These are phyloP conservation scores for Brachionus rotundiformis DNA, from an alignment of 1,140 invertebrate genomes.

Conservation along the genomic window DNA sequence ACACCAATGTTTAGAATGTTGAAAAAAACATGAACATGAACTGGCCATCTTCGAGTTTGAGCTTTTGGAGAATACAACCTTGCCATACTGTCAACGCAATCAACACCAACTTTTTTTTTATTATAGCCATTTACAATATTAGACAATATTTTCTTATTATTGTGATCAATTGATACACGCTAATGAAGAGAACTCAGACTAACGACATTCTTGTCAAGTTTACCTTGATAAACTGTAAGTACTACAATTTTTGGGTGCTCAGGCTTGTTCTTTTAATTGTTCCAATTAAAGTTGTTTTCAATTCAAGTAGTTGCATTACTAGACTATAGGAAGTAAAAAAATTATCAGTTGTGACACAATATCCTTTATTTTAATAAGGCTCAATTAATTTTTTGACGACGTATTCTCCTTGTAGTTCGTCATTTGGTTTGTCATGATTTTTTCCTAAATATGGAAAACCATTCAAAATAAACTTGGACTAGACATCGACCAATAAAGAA, in stretches of 20 bases:
- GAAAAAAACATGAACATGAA: no score
- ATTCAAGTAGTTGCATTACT: background rate
- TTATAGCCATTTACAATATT: no score
- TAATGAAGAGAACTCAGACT: slow-evolving; percentile 28
- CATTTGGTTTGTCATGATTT: background rate
- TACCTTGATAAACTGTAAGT: slow-evolving; percentile 53
- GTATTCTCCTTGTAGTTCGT: background rate
- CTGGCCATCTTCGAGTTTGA: no score
- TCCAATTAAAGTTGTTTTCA: background rate
- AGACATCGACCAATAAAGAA: background rate
- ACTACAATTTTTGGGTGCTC: background rate
- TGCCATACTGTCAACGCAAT: no score
- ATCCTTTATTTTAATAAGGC: background rate
- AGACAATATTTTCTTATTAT: no score
- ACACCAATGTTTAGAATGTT: no score
- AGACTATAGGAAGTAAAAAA: background rate
- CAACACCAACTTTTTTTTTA: no score
- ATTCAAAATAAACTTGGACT: background rate
- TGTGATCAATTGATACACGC: background rate
- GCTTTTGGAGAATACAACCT: no score
- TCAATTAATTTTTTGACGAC: background rate
- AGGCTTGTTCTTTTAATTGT: background rate
- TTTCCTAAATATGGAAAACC: background rate
- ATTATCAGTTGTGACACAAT: background rate
- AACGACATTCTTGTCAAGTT: slow-evolving; percentile 53